Percentiles rank a stretch among this genome's conserved stretches.
Conservation (phyloP, 2,888 invertebrate genomes). For the Amphipyra berbera region DNA sequence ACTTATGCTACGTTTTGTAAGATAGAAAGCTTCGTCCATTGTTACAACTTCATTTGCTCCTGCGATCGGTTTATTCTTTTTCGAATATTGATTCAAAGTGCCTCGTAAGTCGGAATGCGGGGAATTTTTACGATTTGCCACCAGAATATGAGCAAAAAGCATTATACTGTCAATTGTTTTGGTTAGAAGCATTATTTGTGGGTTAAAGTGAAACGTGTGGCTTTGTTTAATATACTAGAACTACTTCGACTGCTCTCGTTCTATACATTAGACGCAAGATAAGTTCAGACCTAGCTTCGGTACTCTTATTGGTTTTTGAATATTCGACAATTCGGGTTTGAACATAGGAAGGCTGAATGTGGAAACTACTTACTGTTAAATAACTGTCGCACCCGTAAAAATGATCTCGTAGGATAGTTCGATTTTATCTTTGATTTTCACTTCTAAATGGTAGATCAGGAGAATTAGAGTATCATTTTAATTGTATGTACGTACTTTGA, state of each 20-base stretch:
- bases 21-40: conserved; percentile 68
- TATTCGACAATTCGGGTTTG: no score
- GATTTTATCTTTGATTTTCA: no score
- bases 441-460: no score
- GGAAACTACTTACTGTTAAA: no score
- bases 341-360: no score
- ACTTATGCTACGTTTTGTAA: conserved; percentile 60
- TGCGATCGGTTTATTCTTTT: conserved; percentile 74
- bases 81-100: conserved; percentile 86
- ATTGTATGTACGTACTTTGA: no score
- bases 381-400: no score
- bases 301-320: no score
- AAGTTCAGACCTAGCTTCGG: no score
- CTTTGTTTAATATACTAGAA: conserved; percentile 23
- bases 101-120: conserved; percentile 82
- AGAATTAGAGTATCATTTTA: no score
- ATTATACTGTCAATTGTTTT: conserved; percentile 58
- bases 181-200: conserved; percentile 48
- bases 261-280: no score
- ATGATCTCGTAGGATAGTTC: no score
- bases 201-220: conserved; percentile 50
- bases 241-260: neutral
- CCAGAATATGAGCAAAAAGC: conserved; percentile 62
- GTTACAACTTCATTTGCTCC: conserved; percentile 88
- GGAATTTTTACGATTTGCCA: conserved; percentile 86